Conservation (phyloP, 2,797 vertebrate genomes). For the Gadopsis marmoratus region DNA sequence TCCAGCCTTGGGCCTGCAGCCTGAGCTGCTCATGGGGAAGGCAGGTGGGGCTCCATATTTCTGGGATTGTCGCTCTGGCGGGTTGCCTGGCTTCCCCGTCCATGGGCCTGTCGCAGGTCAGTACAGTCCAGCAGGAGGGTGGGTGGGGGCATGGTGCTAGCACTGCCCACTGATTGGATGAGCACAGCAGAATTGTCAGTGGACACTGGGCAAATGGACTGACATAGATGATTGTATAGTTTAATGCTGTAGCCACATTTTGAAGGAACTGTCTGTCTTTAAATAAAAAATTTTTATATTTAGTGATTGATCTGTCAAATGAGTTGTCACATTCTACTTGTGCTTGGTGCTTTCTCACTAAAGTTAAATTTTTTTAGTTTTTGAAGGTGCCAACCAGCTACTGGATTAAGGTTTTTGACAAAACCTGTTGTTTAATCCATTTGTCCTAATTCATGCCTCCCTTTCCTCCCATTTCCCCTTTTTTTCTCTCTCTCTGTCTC, state of each 20-base stretch:
- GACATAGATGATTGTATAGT: slow-evolving; percentile 42
- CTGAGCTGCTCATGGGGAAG: slow-evolving; percentile 86
- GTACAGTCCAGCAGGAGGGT: slow-evolving; percentile 80
- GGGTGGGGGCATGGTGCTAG: slow-evolving; percentile 64
- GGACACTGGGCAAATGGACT: slow-evolving; percentile 60
- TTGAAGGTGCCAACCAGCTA: slow-evolving; percentile 50
- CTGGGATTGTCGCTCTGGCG: slow-evolving; percentile 86
- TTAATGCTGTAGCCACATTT: slow-evolving; percentile 37
- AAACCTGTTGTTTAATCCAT: not conserved
- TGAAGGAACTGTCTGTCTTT: slow-evolving; percentile 10
- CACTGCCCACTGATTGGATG: slow-evolving; percentile 60
- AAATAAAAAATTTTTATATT: not conserved
- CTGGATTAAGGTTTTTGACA: slow-evolving; percentile 44
- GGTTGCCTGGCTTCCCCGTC: slow-evolving; percentile 84
- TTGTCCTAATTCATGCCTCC: slow-evolving; percentile 57
- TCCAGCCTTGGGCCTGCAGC: slow-evolving; percentile 83
- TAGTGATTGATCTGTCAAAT: slow-evolving; percentile 24
- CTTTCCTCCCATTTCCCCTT: slow-evolving; percentile 36
- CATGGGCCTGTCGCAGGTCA: slow-evolving; percentile 87
- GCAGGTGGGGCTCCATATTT: slow-evolving; percentile 86
- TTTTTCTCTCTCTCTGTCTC: slow-evolving; percentile 23
- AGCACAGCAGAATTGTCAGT: slow-evolving; percentile 51
- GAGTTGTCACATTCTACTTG: not conserved
- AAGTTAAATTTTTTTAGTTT: slow-evolving; percentile 24
- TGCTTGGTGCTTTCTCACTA: slow-evolving; percentile 29